A percentile compares a stretch with the other conserved stretches of the same genome.
These are phyloP conservation scores for human (Homo sapiens) DNA, from an alignment of 2,113 vertebrate species.

Conservation along the genomic window GRCh38 chr9:89944501-89945000, in stretches of 20 bases:
- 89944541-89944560: not conserved
- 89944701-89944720: too few species aligned
- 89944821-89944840: too few species aligned
- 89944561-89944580: too few species aligned
- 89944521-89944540: not conserved
- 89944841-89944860: too few species aligned
- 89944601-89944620: accelerated
- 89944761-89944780: not conserved
- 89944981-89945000: too few species aligned
- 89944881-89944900: too few species aligned
- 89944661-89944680: not conserved
- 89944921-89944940: too few species aligned
- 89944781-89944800: accelerated
- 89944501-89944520: accelerated
- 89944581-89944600: not conserved
- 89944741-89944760: not conserved
- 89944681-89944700: not conserved
- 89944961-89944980: too few species aligned
- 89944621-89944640: not conserved
- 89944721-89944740: not conserved
- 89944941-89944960: too few species aligned
- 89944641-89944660: not conserved
- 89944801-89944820: too few species aligned
- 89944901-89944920: too few species aligned
- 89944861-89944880: too few species aligned